These are phyloP conservation scores for Antechinus flavipes DNA, from an alignment of 2,113 vertebrate species.

Conservation along the genomic window DNA sequence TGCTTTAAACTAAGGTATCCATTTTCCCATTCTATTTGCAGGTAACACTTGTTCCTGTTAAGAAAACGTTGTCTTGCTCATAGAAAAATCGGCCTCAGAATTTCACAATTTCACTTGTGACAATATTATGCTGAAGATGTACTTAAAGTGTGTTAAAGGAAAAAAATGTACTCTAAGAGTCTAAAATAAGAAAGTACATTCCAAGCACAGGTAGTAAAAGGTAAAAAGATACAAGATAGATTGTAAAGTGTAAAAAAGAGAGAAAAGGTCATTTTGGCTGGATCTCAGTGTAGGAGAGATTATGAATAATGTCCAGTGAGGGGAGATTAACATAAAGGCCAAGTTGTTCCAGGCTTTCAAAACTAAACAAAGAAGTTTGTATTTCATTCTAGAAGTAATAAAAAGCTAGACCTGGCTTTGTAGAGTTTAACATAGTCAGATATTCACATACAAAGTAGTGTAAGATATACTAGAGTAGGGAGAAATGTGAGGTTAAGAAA, in stretches of 20 bases:
- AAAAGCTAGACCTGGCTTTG: not conserved
- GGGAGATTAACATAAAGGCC: not conserved
- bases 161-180: not conserved
- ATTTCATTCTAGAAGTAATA: not conserved
- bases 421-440: not conserved
- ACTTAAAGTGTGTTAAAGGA: not conserved
- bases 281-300: not conserved
- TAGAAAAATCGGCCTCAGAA: not conserved
- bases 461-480: not conserved
- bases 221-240: not conserved
- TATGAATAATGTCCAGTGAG: no score
- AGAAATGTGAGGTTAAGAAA: not conserved
- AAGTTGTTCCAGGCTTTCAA: not conserved
- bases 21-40: not conserved
- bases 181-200: not conserved
- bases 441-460: not conserved
- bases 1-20: not conserved
- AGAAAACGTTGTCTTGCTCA: not conserved
- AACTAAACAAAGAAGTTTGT: not conserved
- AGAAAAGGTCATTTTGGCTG: not conserved
- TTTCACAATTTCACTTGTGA: not conserved
- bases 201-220: not conserved
- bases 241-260: not conserved
- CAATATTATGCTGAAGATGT: not conserved
- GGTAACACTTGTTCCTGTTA: not conserved